These are phyloP conservation scores for Emesis russula DNA, from an alignment of 2,888 invertebrate species.

Conservation along the genomic window DNA sequence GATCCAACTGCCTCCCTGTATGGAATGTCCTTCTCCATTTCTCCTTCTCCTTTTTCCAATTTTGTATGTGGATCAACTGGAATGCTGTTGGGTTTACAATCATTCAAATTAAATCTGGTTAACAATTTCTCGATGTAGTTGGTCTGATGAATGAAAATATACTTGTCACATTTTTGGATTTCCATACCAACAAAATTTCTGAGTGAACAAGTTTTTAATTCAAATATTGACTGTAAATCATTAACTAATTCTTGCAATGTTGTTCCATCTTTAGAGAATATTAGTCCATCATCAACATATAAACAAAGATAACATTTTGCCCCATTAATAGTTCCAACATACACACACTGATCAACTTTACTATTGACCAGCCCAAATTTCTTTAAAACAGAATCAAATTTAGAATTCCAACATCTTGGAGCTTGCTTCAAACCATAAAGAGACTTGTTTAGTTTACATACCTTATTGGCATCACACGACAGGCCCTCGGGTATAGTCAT, in stretches of 20 bases:
- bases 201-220: neutral
- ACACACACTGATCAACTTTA: slow-evolving; percentile 45
- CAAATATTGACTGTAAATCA: neutral
- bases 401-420: slow-evolving; percentile 24
- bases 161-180: neutral
- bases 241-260: neutral
- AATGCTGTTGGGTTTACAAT: neutral
- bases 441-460: slow-evolving; percentile 39
- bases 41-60: neutral
- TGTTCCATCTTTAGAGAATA: slow-evolving; percentile 21
- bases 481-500: slow-evolving; percentile 37
- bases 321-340: slow-evolving; percentile 39
- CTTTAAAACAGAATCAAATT: slow-evolving; percentile 32
- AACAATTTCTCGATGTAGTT: neutral
- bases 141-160: neutral
- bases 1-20: neutral
- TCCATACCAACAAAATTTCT: neutral
- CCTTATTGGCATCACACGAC: slow-evolving; percentile 37
- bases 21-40: neutral
- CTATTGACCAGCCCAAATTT: slow-evolving; percentile 51
- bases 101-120: neutral
- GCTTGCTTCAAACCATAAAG: slow-evolving; percentile 33
- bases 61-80: neutral
- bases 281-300: slow-evolving; percentile 55
- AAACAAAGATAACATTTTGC: slow-evolving; percentile 38